A percentile compares a stretch with the other conserved stretches of the same genome.
Evolutionary conservation across 2,888 invertebrate species (phyloP).

Genomic region (Oscheius onirici): DNA sequence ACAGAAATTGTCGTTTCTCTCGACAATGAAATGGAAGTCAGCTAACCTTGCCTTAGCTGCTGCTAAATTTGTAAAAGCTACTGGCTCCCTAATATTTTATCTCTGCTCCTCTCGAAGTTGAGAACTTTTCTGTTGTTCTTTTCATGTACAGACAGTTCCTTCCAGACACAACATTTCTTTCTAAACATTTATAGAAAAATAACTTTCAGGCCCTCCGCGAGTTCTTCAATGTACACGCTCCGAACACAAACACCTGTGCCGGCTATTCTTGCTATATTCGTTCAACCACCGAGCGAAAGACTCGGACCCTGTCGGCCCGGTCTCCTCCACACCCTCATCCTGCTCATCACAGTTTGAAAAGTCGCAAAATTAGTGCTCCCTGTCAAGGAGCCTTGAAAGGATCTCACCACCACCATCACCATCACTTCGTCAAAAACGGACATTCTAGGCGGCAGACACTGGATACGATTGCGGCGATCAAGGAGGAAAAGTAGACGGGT

Average conservation of each 20-base stretch:
- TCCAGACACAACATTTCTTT: background rate
- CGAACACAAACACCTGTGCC: conserved; percentile 46
- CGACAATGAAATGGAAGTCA: no score
- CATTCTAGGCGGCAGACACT: conserved; percentile 14
- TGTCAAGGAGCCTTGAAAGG: background rate
- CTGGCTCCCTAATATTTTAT: no score
- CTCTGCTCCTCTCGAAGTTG: no score
- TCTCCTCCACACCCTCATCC: background rate
- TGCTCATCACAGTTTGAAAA: conserved; percentile 6
- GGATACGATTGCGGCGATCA: conserved; percentile 11
- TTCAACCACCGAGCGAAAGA: conserved; percentile 14
- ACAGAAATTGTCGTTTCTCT: no score
- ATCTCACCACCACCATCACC: background rate
- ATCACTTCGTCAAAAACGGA: background rate
- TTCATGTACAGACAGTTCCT: no score
- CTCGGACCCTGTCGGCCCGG: conserved; percentile 2
- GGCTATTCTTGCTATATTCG: conserved; percentile 53
- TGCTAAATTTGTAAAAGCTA: no score
- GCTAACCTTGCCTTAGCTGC: no score
- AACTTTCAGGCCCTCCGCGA: conserved; percentile 59
- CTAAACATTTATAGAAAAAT: background rate
- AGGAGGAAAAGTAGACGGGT: conserved; percentile 9
- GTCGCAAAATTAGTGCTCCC: conserved; percentile 32
- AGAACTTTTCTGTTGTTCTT: no score
- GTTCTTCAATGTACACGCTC: conserved; percentile 58